These are phyloP conservation scores for Clarias batrachus DNA, from an alignment of 2,113 vertebrate genomes.

Conservation along the genomic window DNA sequence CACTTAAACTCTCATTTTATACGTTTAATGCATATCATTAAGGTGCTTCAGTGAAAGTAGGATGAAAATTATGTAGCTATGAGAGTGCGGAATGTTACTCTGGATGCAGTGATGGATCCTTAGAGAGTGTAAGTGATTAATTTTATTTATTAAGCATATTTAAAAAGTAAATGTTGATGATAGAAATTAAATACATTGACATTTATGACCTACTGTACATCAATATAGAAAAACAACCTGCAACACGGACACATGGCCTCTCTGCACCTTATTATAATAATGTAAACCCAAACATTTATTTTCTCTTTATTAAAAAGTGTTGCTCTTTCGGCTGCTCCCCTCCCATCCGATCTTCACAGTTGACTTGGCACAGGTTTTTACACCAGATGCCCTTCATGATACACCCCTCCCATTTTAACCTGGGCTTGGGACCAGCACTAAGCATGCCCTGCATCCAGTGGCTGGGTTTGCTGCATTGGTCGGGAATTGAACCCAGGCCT, in stretches of 20 bases:
- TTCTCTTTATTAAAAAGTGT: background rate
- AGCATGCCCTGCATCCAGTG: too few species aligned
- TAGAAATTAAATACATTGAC: background rate
- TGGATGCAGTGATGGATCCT: background rate
- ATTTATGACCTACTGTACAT: background rate
- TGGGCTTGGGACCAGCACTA: too few species aligned
- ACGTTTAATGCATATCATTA: background rate
- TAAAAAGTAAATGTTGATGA: background rate
- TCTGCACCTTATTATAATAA: background rate
- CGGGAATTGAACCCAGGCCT: too few species aligned
- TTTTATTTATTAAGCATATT: background rate
- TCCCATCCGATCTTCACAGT: too few species aligned
- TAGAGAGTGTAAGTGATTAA: background rate
- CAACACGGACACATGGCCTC: background rate
- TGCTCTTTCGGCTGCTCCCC: too few species aligned
- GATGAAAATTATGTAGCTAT: background rate
- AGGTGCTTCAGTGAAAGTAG: background rate
- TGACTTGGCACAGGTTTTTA: too few species aligned
- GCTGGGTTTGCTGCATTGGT: too few species aligned
- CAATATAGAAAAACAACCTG: background rate
- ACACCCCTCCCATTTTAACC: too few species aligned
- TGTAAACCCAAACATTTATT: background rate
- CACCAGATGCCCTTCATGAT: too few species aligned
- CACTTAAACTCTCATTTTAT: background rate
- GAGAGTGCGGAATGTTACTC: background rate